These are phyloP conservation scores for Gandaritis pyraliata DNA, from an alignment of 2,888 invertebrate genomes.

Conservation along the genomic window DNA sequence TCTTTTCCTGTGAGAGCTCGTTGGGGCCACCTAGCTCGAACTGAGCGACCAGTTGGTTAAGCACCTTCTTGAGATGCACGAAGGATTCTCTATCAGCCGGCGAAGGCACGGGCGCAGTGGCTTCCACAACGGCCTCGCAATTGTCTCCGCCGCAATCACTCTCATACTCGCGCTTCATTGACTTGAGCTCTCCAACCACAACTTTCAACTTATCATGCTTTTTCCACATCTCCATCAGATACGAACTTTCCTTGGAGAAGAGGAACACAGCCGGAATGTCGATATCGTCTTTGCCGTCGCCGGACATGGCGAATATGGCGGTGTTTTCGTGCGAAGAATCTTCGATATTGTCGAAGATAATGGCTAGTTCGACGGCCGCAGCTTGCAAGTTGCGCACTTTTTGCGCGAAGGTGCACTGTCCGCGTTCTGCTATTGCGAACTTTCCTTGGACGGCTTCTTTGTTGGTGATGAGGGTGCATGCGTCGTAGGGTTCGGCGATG, in stretches of 20 bases:
- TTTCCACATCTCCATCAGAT: constrained; percentile 85
- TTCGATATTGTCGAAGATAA: constrained; percentile 93
- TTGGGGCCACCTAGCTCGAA: constrained; percentile 66
- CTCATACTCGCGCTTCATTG: constrained; percentile 61
- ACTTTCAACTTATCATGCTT: constrained; percentile 83
- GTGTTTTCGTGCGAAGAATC: constrained; percentile 90
- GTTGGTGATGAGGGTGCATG: constrained; percentile 85
- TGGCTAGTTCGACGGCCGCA: constrained; percentile 92
- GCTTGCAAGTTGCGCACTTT: constrained; percentile 94
- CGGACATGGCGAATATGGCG: constrained; percentile 98
- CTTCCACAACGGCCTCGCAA: constrained; percentile 54
- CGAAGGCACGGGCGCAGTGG: constrained; percentile 35
- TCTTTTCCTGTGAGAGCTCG: constrained; percentile 51
- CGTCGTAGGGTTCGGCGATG: constrained; percentile 89
- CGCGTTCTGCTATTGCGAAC: constrained; percentile 94
- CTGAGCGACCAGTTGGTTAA: constrained; percentile 69
- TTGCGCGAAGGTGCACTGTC: constrained; percentile 97
- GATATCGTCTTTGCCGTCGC: constrained; percentile 94
- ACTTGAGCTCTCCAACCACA: constrained; percentile 78
- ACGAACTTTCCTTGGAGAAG: constrained; percentile 90
- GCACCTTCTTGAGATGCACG: constrained; percentile 75
- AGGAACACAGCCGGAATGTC: constrained; percentile 96
- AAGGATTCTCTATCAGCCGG: constrained; percentile 62
- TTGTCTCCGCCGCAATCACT: constrained; percentile 55
- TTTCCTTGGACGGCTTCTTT: constrained; percentile 85